Percentiles rank a stretch among this genome's conserved stretches.
Evolutionary conservation across 2,113 vertebrate genomes (phyloP).

Genomic region (Callaeas wilsoni): DNA sequence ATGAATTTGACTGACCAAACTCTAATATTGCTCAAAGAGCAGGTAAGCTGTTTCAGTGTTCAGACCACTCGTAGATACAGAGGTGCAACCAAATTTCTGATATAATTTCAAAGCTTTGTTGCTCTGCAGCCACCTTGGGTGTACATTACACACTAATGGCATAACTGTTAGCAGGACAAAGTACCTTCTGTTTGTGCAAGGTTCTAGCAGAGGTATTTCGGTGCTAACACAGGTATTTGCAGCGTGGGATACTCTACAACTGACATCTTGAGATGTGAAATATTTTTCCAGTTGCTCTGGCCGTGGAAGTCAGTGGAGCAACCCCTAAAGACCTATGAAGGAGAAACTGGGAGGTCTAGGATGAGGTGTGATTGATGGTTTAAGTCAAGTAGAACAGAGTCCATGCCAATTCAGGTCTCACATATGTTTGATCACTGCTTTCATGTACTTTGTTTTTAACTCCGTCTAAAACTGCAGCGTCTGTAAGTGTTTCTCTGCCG

Average conservation of each 20-base stretch:
- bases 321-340: background rate
- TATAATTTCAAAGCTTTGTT: background rate
- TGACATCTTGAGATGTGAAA: background rate
- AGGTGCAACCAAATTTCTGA: background rate
- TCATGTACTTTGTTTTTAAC: background rate
- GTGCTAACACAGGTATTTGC: background rate
- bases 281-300: background rate
- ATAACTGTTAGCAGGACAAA: background rate
- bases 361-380: background rate
- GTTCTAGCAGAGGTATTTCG: background rate
- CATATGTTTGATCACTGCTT: background rate
- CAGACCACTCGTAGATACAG: accelerated
- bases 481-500: background rate
- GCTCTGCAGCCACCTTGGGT: background rate
- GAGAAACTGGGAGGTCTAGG: background rate
- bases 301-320: background rate
- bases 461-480: background rate
- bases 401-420: background rate
- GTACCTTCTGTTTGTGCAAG: background rate
- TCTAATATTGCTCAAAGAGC: background rate
- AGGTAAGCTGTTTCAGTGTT: background rate
- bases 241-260: background rate
- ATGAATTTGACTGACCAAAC: background rate
- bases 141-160: background rate
- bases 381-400: background rate